Percentiles rank a stretch among this genome's conserved stretches.
phyloP scores from a whole-genome alignment of 2,113 vertebrate genomes.

The Lipophrys pholis region DNA sequence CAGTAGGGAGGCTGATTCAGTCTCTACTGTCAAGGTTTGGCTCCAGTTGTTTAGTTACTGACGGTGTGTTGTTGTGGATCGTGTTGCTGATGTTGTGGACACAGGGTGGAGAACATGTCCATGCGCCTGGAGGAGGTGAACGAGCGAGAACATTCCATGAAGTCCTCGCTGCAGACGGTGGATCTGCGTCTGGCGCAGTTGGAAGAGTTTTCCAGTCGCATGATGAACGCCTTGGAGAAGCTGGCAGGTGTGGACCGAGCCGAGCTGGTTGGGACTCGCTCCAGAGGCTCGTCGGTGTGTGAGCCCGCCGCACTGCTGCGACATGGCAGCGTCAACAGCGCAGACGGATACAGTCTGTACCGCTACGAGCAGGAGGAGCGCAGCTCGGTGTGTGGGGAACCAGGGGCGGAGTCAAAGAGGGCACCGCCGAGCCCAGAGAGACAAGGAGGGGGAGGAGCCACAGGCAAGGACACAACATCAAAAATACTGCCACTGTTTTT shows the following conservation, averaged over 20 bases:
- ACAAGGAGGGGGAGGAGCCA: constrained; percentile 33
- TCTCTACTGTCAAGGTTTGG: too few species aligned
- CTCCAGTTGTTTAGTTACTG: too few species aligned
- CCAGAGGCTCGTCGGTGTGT: constrained; percentile 85
- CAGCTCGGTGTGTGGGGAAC: constrained; percentile 71
- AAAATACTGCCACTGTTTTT: too few species aligned
- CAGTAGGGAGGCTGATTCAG: too few species aligned
- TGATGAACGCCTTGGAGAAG: constrained; percentile 92
- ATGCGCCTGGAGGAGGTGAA: constrained; percentile 98
- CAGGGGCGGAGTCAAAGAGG: constrained; percentile 16
- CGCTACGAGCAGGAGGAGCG: constrained; percentile 83
- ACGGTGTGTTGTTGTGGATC: too few species aligned
- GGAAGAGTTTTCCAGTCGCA: constrained; percentile 90
- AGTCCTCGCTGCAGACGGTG: constrained; percentile 94
- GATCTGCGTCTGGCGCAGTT: constrained; percentile 93
- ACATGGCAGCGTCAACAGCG: constrained; percentile 89
- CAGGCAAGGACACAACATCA: constrained; percentile 57
- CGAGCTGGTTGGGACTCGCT: constrained; percentile 80
- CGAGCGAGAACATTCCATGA: constrained; percentile 95
- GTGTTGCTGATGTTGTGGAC: too few species aligned
- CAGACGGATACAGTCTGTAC: constrained; percentile 85
- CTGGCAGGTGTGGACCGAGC: constrained; percentile 86
- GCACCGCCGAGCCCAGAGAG: constrained; percentile 72
- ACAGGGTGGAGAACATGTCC: constrained; percentile 97
- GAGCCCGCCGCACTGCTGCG: constrained; percentile 84